Percentiles rank a stretch among this genome's conserved stretches.
Evolutionary conservation across 2,888 invertebrate species (phyloP).

Genomic region (Drosophila imparisetae): DNA sequence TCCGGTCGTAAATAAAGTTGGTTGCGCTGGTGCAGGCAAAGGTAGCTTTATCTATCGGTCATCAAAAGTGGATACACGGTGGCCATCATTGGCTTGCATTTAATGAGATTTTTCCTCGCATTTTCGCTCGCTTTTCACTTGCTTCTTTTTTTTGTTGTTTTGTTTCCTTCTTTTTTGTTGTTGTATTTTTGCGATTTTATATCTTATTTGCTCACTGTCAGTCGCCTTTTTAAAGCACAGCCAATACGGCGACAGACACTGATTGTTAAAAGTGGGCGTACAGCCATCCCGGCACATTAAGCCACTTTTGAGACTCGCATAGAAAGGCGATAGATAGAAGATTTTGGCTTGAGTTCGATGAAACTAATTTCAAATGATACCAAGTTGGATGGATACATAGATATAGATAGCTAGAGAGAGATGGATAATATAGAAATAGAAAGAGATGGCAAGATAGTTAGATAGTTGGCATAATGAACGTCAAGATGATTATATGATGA

Average conservation of each 20-base stretch:
- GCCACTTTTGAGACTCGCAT: constrained; percentile 17
- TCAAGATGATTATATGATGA: background rate
- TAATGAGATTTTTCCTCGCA: constrained; percentile 68
- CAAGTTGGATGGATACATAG: background rate
- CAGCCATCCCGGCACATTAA: background rate
- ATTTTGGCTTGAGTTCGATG: background rate
- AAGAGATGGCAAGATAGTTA: background rate
- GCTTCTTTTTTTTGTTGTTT: background rate
- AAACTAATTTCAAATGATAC: background rate
- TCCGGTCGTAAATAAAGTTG: constrained; percentile 69
- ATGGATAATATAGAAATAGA: background rate
- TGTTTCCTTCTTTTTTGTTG: background rate
- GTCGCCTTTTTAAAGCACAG: constrained; percentile 38
- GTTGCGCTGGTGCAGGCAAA: background rate
- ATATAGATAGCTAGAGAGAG: background rate
- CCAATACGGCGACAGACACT: constrained; percentile 22
- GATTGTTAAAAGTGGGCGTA: background rate
- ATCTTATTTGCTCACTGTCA: constrained; percentile 32
- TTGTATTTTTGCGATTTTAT: background rate
- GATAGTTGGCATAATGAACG: background rate
- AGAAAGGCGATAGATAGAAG: constrained; percentile 17
- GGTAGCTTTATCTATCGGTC: constrained; percentile 69
- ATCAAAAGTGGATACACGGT: constrained; percentile 53
- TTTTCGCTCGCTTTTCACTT: constrained; percentile 14
- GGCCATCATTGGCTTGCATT: constrained; percentile 76